phyloP scores from a whole-genome alignment of 2,113 vertebrate species.

The Equus quagga region DNA sequence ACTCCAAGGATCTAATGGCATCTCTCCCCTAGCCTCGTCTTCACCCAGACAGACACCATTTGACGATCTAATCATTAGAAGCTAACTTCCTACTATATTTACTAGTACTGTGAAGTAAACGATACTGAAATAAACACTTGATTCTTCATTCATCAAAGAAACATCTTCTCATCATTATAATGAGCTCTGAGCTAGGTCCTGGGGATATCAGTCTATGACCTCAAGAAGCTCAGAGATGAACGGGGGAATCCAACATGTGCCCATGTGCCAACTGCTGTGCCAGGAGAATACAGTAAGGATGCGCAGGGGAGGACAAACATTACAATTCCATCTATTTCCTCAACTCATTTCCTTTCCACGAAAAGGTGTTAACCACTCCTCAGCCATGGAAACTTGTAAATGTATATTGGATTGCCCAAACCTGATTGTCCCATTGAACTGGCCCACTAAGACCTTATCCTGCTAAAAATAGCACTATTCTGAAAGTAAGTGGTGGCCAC shows the following conservation, averaged over 20 bases:
- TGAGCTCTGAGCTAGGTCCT: background rate
- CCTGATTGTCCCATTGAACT: background rate
- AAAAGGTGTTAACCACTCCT: background rate
- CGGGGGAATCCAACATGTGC: background rate
- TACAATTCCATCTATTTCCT: background rate
- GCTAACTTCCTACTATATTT: too few relatives aligned
- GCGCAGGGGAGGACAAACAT: background rate
- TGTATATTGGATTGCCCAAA: background rate
- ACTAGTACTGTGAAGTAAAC: background rate
- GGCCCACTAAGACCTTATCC: background rate
- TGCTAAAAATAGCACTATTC: background rate
- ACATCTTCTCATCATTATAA: background rate
- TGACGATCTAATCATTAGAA: background rate
- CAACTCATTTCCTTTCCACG: background rate
- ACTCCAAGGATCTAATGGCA: background rate
- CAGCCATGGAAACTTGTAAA: background rate
- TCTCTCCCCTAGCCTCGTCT: background rate
- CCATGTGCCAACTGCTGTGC: background rate
- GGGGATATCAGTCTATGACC: background rate
- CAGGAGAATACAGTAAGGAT: background rate
- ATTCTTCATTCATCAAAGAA: background rate
- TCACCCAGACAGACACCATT: background rate
- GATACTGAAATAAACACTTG: background rate
- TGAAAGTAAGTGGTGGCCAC: background rate
- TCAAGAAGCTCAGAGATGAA: background rate